Base-by-base conservation (phyloP, 2,797 vertebrate species). In the Danio aesculapii region DNA sequence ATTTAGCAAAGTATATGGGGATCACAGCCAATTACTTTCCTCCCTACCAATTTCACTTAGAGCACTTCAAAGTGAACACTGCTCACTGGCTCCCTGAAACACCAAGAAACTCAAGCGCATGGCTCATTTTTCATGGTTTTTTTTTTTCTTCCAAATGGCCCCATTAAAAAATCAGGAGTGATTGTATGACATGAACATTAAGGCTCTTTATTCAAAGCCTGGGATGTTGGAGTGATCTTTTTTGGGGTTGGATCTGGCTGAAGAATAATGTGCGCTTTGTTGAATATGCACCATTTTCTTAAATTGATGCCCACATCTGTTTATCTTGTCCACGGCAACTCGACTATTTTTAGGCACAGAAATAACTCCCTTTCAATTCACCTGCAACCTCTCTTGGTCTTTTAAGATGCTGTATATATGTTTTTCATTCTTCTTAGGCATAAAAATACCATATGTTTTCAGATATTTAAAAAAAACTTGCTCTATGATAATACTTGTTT, bases 61-160 rank as follows among this genome's bases (percentile, higher is more conserved):
- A 14, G 46, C 68, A 72, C 79, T 81, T 84, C 61, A 84, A 81
- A 81, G 79, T 47, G 30, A 72, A 16, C 53, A 77, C 47, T 55
- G 57, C 55, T 68, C 17, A 44, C 57, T 75, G 30, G 12, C 3
- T 52, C 10, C 21, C 61, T 52, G 75, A 58, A 50, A 58, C 52
- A 53, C 16, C 44, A n/a, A 7, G 7, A 50, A 46, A 47, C 30
- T 6, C 17, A 6, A 6, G 4, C 58, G 57, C 44, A 41, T 17
- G 14, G 46, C n/a, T 30, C 30, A 30, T n/a, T 6, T 21, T 19
- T 39, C 6, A 16, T 6, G 6, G 30, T 4, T 6, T 21, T 19
- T 39, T 6, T 46, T 9, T 11, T 55, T 70, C 11, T 75, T 75
- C 52, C 16, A 63, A 41, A 75, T 53, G n/a, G 30, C 6, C 47